These are phyloP conservation scores for Psylliodes chrysocephalus DNA, from an alignment of 2,888 invertebrate genomes.

Conservation along the genomic window DNA sequence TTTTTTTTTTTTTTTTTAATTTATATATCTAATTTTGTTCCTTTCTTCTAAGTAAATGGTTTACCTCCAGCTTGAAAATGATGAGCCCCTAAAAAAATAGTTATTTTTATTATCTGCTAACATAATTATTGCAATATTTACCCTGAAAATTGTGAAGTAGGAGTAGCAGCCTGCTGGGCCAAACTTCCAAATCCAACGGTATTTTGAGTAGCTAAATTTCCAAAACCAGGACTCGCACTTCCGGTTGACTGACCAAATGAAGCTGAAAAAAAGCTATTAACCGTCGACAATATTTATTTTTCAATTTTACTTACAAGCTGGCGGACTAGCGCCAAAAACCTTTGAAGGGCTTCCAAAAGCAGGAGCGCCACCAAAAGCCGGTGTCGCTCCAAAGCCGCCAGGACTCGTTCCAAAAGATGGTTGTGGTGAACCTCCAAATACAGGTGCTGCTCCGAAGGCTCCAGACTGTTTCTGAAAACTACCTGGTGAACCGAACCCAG, in stretches of 20 bases:
- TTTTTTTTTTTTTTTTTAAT: conserved; percentile 15
- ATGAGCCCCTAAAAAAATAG: conserved; percentile 56
- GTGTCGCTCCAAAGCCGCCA: conserved; percentile 65
- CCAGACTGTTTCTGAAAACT: conserved; percentile 54
- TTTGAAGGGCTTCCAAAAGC: conserved; percentile 63
- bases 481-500: conserved; percentile 61
- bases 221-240: conserved; percentile 65
- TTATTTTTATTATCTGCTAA: background rate
- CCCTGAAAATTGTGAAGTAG: conserved; percentile 61
- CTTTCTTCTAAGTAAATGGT: conserved; percentile 7
- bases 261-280: conserved; percentile 41
- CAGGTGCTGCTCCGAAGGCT: conserved; percentile 56
- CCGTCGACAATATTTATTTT: too few species aligned
- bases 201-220: conserved; percentile 72
- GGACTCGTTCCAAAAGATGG: conserved; percentile 63
- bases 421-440: conserved; percentile 60
- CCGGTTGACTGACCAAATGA: conserved; percentile 65
- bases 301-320: background rate
- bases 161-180: conserved; percentile 67
- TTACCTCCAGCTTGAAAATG: conserved; percentile 63
- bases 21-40: background rate
- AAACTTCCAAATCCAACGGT: conserved; percentile 74
- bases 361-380: conserved; percentile 55
- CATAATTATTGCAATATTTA: conserved; percentile 43
- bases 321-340: conserved; percentile 57